A percentile compares a stretch with the other conserved stretches of the same genome.
Evolutionary conservation across 1,140 invertebrate genomes (phyloP).

Genomic region (Oncopeltus fasciatus): DNA sequence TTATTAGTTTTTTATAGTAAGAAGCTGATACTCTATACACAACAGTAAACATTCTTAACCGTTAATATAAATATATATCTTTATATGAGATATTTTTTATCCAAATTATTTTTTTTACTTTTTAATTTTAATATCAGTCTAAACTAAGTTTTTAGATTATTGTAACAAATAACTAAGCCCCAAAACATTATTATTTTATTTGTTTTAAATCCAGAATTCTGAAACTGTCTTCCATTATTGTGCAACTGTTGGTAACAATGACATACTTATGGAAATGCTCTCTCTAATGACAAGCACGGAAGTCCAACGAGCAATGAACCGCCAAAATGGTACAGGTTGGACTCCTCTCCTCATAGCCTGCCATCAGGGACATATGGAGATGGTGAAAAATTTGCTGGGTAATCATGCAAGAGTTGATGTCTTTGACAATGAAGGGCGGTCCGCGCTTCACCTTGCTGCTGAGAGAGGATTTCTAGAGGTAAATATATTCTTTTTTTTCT

Average conservation of each 20-base stretch:
- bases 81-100: too few species aligned
- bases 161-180: too few species aligned
- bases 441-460: slow-evolving; percentile 86
- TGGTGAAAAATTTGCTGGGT: slow-evolving; percentile 61
- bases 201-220: slow-evolving; percentile 46
- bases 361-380: slow-evolving; percentile 35
- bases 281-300: slow-evolving; percentile 71
- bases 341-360: slow-evolving; percentile 89
- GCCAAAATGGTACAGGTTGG: slow-evolving; percentile 83
- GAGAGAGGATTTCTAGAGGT: slow-evolving; percentile 80
- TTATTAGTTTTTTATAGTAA: too few species aligned
- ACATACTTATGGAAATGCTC: slow-evolving; percentile 85
- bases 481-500: not conserved
- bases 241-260: slow-evolving; percentile 87
- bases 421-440: slow-evolving; percentile 90
- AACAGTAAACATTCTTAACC: too few species aligned
- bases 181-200: too few species aligned
- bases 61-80: too few species aligned
- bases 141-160: too few species aligned
- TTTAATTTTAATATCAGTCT: too few species aligned
- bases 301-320: slow-evolving; percentile 84
- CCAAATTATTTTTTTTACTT: too few species aligned
- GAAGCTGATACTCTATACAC: too few species aligned
- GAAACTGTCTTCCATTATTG: slow-evolving; percentile 94
- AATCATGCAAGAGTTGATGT: slow-evolving; percentile 96